These are phyloP conservation scores for Galeopsomyia nigrocyanea DNA, from an alignment of 2,888 invertebrate genomes.

Conservation along the genomic window DNA sequence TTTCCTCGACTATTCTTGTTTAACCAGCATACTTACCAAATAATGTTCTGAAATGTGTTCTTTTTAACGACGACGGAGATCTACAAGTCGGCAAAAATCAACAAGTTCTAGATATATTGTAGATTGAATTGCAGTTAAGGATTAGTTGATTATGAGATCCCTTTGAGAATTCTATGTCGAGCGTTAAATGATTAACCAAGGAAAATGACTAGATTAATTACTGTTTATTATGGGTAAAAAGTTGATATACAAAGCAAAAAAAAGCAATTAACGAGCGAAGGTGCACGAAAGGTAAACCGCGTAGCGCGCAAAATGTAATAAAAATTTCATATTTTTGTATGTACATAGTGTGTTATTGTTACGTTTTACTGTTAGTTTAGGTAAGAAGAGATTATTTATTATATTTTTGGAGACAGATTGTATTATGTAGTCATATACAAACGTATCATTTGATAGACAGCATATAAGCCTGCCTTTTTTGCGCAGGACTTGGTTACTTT, in stretches of 20 bases:
- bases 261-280: slow-evolving; percentile 54
- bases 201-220: slow-evolving; percentile 57
- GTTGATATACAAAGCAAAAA: slow-evolving; percentile 37
- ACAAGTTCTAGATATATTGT: background rate
- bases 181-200: slow-evolving; percentile 34
- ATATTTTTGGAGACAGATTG: slow-evolving; percentile 40
- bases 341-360: slow-evolving; percentile 57
- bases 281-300: slow-evolving; percentile 41
- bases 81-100: too few relatives aligned
- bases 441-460: slow-evolving; percentile 33
- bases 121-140: slow-evolving; percentile 9
- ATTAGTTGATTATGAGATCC: slow-evolving; percentile 52
- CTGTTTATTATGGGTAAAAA: slow-evolving; percentile 55
- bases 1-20: too few relatives aligned
- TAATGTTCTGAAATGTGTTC: too few relatives aligned
- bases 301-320: slow-evolving; percentile 57
- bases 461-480: slow-evolving; percentile 23
- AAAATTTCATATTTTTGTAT: slow-evolving; percentile 68
- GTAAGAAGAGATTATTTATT: slow-evolving; percentile 41
- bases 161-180: slow-evolving; percentile 54
- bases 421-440: slow-evolving; percentile 33
- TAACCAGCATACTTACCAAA: too few relatives aligned
- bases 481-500: slow-evolving; percentile 32
- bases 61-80: too few relatives aligned
- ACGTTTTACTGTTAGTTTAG: slow-evolving; percentile 37